Evolutionary conservation across 2,888 invertebrate genomes (phyloP), one percentile per base, ranked within the genome.

Genomic region (Tenthredo distinguenda): DNA sequence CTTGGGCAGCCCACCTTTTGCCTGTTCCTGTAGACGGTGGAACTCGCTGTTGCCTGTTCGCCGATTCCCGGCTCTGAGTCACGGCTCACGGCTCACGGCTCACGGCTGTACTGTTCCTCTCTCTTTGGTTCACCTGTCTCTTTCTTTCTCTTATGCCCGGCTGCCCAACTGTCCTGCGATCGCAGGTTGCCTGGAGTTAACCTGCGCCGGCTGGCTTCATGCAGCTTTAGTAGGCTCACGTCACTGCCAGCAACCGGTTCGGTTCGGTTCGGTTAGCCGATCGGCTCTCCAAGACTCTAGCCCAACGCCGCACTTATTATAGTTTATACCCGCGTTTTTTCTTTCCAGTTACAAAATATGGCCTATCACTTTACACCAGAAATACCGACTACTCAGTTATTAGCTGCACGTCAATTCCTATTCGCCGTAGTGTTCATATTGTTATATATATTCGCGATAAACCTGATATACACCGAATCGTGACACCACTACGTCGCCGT

Each of bases 171-270:
- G 68, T 83, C 68, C 82, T 65, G 72, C 87, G 85, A 87, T 85
- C 86, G 89, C 92, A 90, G 92, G 90, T 92, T 91, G 90, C 84
- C 43, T 82, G 83, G 87, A 92, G 92, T 91, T 93, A 93, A 93
- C 93, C 93, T 93, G 93, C 91, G 91, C 91, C 93, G 93, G 92
- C 92, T 93, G 92, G 90, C 90, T 89, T 90, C 90, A 89, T 88
- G 90, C 90, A 91, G 91, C 90, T 92, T 93, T 91, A 93, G 93
- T 93, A 93, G 91, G 91, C 92, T 93, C 92, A 92, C 92, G 93
- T 93, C 93, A 92, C 93, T 93, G 90, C 90, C 92, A 93, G 91
- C 92, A 93, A 93, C 91, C 93, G 93, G 93, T 93, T 92, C 92
- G 90, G 87, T 88, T 89, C 88, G 88, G 81, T 83, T 83, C 82